Evolutionary conservation across 1,140 invertebrate genomes (phyloP).

Genomic region (Yoshiicerus persimilis): DNA sequence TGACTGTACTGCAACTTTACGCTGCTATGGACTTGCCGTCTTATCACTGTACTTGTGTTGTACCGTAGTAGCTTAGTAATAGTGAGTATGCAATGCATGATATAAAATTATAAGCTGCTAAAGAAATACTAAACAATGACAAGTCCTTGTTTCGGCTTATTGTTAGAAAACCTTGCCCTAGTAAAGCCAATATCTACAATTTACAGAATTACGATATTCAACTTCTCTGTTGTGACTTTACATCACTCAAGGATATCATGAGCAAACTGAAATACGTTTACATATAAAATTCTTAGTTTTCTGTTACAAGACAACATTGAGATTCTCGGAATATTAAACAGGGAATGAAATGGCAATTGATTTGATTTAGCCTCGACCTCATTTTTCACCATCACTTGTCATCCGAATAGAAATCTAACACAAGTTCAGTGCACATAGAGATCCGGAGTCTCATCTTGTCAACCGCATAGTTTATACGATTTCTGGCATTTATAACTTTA

Average conservation of each 20-base stretch:
- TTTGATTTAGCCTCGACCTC: constrained; percentile 7
- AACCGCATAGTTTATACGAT: no score
- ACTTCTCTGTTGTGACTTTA: no score
- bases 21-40: no score
- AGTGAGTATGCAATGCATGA: background rate
- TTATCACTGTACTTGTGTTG: no score
- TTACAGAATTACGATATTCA: no score
- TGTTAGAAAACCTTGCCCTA: background rate
- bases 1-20: background rate
- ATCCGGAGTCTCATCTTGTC: background rate
- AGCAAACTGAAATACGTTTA: background rate
- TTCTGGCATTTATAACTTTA: no score
- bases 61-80: no score
- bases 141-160: background rate
- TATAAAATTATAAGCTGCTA: background rate
- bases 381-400: constrained; percentile 20
- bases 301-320: background rate
- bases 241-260: background rate
- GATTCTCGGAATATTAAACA: background rate
- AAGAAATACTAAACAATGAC: background rate
- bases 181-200: no score
- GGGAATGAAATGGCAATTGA: constrained; percentile 8
- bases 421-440: background rate
- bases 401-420: background rate
- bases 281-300: background rate